phyloP scores from a whole-genome alignment of 2,113 vertebrate species.

The Zapus hudsonius region DNA sequence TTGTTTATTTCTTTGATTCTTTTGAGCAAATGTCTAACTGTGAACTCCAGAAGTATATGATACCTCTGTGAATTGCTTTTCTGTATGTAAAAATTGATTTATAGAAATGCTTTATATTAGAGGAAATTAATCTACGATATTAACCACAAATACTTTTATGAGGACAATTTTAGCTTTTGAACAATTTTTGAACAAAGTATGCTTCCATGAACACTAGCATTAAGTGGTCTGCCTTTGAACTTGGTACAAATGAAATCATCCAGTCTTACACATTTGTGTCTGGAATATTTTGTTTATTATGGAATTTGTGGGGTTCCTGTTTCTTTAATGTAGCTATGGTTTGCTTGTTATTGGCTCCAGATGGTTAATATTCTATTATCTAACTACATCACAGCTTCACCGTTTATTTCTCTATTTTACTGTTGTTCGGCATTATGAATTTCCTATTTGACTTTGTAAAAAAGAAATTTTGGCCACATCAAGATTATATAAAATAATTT shows the following conservation, averaged over 20 bases:
- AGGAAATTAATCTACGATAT: not conserved
- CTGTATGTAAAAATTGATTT: not conserved
- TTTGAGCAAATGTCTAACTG: not conserved
- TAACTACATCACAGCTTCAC: not conserved
- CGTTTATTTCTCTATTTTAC: conserved; percentile 14
- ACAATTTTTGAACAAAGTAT: not conserved
- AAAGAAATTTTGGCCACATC: not conserved
- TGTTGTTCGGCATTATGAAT: not conserved
- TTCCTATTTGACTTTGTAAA: not conserved
- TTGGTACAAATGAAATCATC: not conserved
- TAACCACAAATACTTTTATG: not conserved
- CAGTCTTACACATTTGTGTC: not conserved
- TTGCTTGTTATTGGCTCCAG: not conserved
- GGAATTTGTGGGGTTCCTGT: not conserved
- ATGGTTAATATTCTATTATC: not conserved
- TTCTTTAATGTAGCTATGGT: not conserved
- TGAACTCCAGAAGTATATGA: not conserved
- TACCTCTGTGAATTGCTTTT: not conserved
- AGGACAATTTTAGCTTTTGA: not conserved
- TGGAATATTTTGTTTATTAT: not conserved
- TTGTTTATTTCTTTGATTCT: not conserved
- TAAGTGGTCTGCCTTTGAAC: not conserved
- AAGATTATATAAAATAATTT: not conserved
- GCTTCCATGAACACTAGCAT: not conserved
- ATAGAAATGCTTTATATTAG: not conserved